Evolutionary conservation across 2,888 invertebrate species (phyloP), one percentile per base, ranked within the genome.

Genomic region (Lypha dubia): DNA sequence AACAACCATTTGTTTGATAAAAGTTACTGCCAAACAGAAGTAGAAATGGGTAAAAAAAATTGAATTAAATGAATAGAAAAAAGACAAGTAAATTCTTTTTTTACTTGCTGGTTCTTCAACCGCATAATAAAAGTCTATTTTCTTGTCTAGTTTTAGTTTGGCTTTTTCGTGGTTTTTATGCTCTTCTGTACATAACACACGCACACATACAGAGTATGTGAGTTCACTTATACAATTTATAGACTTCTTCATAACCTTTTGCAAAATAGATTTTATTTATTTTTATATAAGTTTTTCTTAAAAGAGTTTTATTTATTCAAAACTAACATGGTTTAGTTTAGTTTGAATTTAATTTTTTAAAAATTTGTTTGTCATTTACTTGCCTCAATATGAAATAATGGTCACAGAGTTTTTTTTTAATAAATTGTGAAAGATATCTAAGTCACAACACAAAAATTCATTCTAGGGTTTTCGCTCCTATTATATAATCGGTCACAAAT

Each of bases 111-210:
- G 53, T 65, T 22, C 71, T 80, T 79, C 60, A 71, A 76, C 79
- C 84, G 46, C 75, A 84, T 76, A 76, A 79, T 79, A 76, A 67
- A 84, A 80, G 84, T 84, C 83, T 79, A 76, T 84, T 79, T 84
- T 76, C 71, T 79, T 79, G 75, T 84, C 65, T 65, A 51, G 65
- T 71, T 65, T 51, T 46, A 32, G 51, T 71, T 84, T 22, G n/a
- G 6, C 41, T 51, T 56, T 17, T 70, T n/a, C n/a, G 20, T 32
- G 0, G 24, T 11, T 56, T 1, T 53, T 32, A n/a, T n/a, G n/a
- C n/a, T 41, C 56, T n/a, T 38, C 38, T 38, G 17, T n/a, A n/a
- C n/a, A n/a, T n/a, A n/a, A n/a, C 15, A 17, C 17, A 35, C 20
- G 11, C n/a, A n/a, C n/a, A n/a, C n/a, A n/a, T n/a, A n/a, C n/a